These are phyloP conservation scores for Gisinianus flammeolus DNA, from an alignment of 2,888 invertebrate species.

Conservation along the genomic window DNA sequence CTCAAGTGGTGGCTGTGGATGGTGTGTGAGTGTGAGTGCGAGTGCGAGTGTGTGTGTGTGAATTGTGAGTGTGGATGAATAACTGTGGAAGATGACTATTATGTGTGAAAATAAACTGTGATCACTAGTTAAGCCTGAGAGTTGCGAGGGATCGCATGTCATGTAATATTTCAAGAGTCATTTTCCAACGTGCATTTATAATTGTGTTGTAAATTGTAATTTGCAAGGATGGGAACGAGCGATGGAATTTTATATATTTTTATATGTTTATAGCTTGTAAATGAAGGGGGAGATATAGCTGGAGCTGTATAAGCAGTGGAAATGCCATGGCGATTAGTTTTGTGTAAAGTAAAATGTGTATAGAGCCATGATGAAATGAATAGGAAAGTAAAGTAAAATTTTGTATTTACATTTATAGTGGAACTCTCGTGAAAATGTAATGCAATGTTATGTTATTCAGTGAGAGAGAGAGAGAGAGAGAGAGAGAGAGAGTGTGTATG, in stretches of 20 bases:
- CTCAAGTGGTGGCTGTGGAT: too few relatives aligned
- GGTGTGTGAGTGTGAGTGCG: not conserved
- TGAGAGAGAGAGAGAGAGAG: not conserved
- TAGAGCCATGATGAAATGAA: constrained; percentile 4
- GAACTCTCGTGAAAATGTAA: not conserved
- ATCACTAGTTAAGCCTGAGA: not conserved
- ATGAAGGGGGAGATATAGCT: too few relatives aligned
- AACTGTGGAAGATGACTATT: not conserved
- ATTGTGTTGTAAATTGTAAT: not conserved
- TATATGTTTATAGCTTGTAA: too few relatives aligned
- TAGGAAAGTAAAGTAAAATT: not conserved
- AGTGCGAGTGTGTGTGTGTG: not conserved
- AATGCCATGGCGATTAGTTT: too few relatives aligned
- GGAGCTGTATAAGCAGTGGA: too few relatives aligned
- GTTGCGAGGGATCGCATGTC: not conserved
- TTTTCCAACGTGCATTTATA: not conserved
- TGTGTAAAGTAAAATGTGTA: too few relatives aligned
- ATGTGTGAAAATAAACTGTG: constrained; percentile 3
- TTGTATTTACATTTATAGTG: constrained; percentile 8
- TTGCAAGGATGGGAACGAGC: not conserved
- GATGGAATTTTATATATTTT: too few relatives aligned
- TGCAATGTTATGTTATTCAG: constrained; percentile 2
- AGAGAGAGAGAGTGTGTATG: not conserved
- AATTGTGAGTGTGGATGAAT: not conserved
- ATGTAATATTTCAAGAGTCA: not conserved